Conservation (phyloP, 2,888 invertebrate genomes). For the Noctuana brunneofusca region DNA sequence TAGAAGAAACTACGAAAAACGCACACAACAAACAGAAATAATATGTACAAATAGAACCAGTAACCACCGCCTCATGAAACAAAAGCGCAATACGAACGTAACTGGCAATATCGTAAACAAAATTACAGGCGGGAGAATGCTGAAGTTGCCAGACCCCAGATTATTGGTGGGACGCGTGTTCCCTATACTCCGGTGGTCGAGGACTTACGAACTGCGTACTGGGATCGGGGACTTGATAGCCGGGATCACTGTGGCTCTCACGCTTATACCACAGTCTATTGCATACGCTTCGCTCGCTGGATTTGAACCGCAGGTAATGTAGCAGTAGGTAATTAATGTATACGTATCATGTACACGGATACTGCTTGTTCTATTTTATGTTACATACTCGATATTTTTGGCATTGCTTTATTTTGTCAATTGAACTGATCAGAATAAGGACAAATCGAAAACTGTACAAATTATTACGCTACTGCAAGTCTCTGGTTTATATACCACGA, state of each 20-base stretch:
- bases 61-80: background rate
- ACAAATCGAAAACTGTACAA: too few relatives aligned
- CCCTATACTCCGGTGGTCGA: slow-evolving; percentile 84
- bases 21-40: background rate
- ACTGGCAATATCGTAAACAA: background rate
- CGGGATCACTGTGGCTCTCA: slow-evolving; percentile 89
- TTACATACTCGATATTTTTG: background rate
- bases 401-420: background rate
- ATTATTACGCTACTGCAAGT: too few relatives aligned
- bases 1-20: background rate
- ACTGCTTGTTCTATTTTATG: background rate
- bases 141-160: slow-evolving; percentile 54
- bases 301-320: slow-evolving; percentile 86
- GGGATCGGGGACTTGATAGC: slow-evolving; percentile 88
- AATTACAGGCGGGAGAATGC: slow-evolving; percentile 42
- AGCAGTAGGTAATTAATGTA: background rate
- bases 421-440: too few relatives aligned
- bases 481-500: too few relatives aligned
- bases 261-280: slow-evolving; percentile 90
- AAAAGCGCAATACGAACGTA: background rate
- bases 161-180: slow-evolving; percentile 59
- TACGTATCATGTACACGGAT: background rate
- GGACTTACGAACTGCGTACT: slow-evolving; percentile 78
- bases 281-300: slow-evolving; percentile 90
- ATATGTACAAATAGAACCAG: background rate